Percentiles rank a stretch among this genome's conserved stretches.
These are phyloP conservation scores for Dromius quadrimaculatus DNA, from an alignment of 2,888 invertebrate genomes.

Conservation along the genomic window DNA sequence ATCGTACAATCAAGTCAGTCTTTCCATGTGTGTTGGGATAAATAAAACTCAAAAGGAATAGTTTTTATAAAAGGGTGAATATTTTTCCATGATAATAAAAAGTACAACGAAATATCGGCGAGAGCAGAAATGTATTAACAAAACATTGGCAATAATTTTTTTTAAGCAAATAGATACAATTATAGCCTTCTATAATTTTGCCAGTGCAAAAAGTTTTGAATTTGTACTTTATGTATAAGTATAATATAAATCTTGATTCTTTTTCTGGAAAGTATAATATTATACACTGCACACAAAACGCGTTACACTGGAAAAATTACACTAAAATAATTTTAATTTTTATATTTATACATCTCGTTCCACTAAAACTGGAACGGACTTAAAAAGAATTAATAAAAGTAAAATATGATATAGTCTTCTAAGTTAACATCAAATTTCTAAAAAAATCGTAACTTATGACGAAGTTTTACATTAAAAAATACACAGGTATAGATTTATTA, in stretches of 20 bases:
- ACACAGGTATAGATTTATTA: slow-evolving; percentile 62
- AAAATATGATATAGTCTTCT: slow-evolving; percentile 55
- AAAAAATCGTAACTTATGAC: slow-evolving; percentile 58
- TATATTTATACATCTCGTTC: slow-evolving; percentile 58
- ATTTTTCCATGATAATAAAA: slow-evolving; percentile 48
- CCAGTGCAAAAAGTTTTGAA: slow-evolving; percentile 46
- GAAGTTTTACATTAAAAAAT: slow-evolving; percentile 66
- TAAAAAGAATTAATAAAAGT: slow-evolving; percentile 54
- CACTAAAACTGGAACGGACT: slow-evolving; percentile 68
- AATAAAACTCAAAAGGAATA: slow-evolving; percentile 44
- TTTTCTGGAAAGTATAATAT: slow-evolving; percentile 39
- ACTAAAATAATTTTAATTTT: slow-evolving; percentile 44
- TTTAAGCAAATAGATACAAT: slow-evolving; percentile 67
- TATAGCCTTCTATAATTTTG: slow-evolving; percentile 65
- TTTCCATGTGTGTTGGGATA: slow-evolving; percentile 18
- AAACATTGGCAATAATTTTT: slow-evolving; percentile 53
- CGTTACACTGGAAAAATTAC: slow-evolving; percentile 47
- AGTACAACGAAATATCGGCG: slow-evolving; percentile 53
- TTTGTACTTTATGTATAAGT: slow-evolving; percentile 45
- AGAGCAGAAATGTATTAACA: slow-evolving; percentile 54
- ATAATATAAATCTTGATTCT: slow-evolving; percentile 38
- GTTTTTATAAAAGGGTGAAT: slow-evolving; percentile 50
- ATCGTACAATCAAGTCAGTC: slow-evolving; percentile 45
- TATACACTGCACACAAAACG: slow-evolving; percentile 47
- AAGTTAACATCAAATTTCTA: slow-evolving; percentile 52